Evolutionary conservation across 2,113 vertebrate species (phyloP).

Genomic region (Chionomys nivalis): DNA sequence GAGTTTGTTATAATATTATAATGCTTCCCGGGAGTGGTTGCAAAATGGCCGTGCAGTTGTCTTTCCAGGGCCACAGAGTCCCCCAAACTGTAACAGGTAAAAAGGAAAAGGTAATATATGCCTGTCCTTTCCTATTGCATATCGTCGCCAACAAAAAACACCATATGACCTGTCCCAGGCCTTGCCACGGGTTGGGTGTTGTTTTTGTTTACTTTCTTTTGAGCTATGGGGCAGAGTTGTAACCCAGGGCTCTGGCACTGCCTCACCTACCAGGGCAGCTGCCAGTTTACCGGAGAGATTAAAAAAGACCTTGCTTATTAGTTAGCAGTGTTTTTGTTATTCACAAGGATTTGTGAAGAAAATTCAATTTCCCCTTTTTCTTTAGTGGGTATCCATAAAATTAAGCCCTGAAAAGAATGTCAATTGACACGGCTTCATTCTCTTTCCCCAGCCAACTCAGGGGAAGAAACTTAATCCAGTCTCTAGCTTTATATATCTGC

Average conservation of each 20-base stretch:
- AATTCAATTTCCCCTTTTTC: slow-evolving; percentile 31
- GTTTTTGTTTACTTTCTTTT: slow-evolving; percentile 12
- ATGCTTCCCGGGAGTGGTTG: slow-evolving; percentile 49
- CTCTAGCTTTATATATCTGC: slow-evolving; percentile 18
- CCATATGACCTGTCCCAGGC: slow-evolving; percentile 36
- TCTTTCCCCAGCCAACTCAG: not conserved
- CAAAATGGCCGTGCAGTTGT: slow-evolving; percentile 34
- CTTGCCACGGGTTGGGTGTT: not conserved
- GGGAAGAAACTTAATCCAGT: not conserved
- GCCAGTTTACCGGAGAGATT: slow-evolving; percentile 80
- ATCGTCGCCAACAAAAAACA: slow-evolving; percentile 41
- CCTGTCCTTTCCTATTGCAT: slow-evolving; percentile 39
- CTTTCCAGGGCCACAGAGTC: slow-evolving; percentile 9
- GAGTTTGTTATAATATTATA: slow-evolving; percentile 65
- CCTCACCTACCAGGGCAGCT: slow-evolving; percentile 76
- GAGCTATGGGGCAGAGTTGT: not conserved
- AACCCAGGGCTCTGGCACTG: slow-evolving; percentile 7
- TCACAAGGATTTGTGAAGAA: slow-evolving; percentile 52
- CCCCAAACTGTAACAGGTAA: slow-evolving; percentile 62
- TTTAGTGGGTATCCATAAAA: slow-evolving; percentile 5
- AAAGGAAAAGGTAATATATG: slow-evolving; percentile 46
- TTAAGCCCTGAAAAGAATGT: slow-evolving; percentile 48
- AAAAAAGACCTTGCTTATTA: slow-evolving; percentile 80
- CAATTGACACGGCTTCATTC: slow-evolving; percentile 62
- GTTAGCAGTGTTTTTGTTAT: slow-evolving; percentile 28